These are phyloP conservation scores for Macrosoma leucophasiata DNA, from an alignment of 2,888 invertebrate species.

Conservation along the genomic window DNA sequence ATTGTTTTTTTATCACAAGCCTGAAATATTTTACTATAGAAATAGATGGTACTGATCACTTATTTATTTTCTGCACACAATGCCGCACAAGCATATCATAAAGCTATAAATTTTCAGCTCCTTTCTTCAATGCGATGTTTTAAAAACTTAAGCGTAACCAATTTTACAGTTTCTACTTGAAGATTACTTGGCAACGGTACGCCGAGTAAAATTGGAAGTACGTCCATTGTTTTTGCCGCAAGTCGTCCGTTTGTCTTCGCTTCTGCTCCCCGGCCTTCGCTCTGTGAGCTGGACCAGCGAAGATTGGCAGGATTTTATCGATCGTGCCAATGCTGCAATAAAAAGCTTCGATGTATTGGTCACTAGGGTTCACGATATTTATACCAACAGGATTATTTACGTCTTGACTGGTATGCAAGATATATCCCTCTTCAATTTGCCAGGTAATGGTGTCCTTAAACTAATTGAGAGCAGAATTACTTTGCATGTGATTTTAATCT, in stretches of 20 bases:
- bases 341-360: constrained; percentile 85
- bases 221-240: constrained; percentile 93
- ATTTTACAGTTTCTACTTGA: constrained; percentile 82
- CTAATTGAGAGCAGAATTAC: too few species aligned
- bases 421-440: constrained; percentile 86
- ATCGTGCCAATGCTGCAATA: constrained; percentile 84
- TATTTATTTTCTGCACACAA: too few species aligned
- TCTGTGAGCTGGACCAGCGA: constrained; percentile 91
- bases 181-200: constrained; percentile 82
- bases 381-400: constrained; percentile 91
- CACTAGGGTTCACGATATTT: constrained; percentile 90
- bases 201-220: constrained; percentile 88
- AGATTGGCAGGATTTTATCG: constrained; percentile 86
- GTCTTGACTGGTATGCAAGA: constrained; percentile 92
- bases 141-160: too few species aligned
- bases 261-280: constrained; percentile 87
- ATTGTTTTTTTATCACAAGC: too few species aligned
- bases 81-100: too few species aligned
- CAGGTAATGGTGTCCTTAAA: too few species aligned
- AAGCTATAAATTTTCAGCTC: too few species aligned
- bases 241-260: constrained; percentile 86
- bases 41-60: too few species aligned
- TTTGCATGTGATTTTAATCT: too few species aligned
- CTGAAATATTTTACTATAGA: too few species aligned
- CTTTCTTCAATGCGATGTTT: too few species aligned